Evolutionary conservation across 2,113 vertebrate species (phyloP).

Genomic region (Mobula hypostoma): DNA sequence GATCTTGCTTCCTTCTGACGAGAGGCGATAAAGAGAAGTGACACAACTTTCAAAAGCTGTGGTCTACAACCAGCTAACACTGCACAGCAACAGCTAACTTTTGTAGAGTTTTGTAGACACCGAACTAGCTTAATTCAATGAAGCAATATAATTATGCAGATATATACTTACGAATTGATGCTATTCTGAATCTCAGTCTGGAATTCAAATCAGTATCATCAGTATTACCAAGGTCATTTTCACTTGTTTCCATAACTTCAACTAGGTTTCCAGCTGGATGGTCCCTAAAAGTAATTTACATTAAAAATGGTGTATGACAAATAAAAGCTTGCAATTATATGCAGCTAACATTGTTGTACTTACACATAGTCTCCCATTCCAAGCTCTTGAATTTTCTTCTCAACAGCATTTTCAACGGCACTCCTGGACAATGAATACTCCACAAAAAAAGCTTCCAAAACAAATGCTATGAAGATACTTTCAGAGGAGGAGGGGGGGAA

Average conservation of each 20-base stretch:
- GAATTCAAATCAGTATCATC: slow-evolving; percentile 48
- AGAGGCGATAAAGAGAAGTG: not conserved
- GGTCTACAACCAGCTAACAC: not conserved
- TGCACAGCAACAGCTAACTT: not conserved
- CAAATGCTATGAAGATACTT: slow-evolving; percentile 90
- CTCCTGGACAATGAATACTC: slow-evolving; percentile 83
- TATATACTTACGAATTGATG: slow-evolving; percentile 73
- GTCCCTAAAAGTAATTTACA: slow-evolving; percentile 54
- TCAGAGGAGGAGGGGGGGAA: not conserved
- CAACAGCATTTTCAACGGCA: slow-evolving; percentile 81
- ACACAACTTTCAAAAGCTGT: not conserved
- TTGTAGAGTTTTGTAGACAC: not conserved
- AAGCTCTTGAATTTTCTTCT: slow-evolving; percentile 86
- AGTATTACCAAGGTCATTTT: slow-evolving; percentile 48
- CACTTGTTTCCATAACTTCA: slow-evolving; percentile 62
- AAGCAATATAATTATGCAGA: not conserved
- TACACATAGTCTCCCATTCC: slow-evolving; percentile 75
- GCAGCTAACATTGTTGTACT: slow-evolving; percentile 42
- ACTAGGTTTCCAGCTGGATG: slow-evolving; percentile 59
- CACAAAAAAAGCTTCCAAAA: slow-evolving; percentile 88
- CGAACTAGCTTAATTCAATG: not conserved
- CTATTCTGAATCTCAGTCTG: slow-evolving; percentile 74
- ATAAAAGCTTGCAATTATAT: not conserved
- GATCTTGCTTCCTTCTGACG: not conserved
- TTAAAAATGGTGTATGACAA: not conserved